Evolutionary conservation across 2,113 vertebrate genomes (phyloP).

Genomic region (Stictonetta naevosa): DNA sequence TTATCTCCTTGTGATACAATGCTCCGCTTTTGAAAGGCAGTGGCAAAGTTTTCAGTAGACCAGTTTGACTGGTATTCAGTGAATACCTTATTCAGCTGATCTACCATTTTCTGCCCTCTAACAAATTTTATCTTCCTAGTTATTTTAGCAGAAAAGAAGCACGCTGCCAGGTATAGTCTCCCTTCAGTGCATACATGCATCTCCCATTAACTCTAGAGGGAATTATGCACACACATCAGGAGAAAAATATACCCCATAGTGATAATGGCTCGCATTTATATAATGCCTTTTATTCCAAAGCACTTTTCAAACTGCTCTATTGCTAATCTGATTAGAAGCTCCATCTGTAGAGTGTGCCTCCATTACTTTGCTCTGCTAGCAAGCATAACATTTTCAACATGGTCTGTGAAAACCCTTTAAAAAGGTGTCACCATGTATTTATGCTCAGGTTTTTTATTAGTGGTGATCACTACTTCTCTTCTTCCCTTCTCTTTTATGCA

Average conservation of each 20-base stretch:
- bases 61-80: neutral
- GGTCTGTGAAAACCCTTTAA: constrained; percentile 19
- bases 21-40: neutral
- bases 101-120: constrained; percentile 13
- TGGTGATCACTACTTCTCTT: neutral
- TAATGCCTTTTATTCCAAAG: constrained; percentile 70
- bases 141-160: constrained; percentile 11
- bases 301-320: constrained; percentile 70
- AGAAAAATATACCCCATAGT: constrained; percentile 73
- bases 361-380: constrained; percentile 47
- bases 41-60: neutral
- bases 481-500: neutral
- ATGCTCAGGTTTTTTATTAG: neutral
- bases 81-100: neutral
- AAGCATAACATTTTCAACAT: constrained; percentile 43
- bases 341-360: constrained; percentile 66
- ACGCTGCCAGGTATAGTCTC: constrained; percentile 28
- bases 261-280: constrained; percentile 74
- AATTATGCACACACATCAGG: constrained; percentile 71
- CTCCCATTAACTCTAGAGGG: constrained; percentile 67
- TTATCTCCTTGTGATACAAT: neutral
- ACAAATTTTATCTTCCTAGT: neutral
- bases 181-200: constrained; percentile 43
- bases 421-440: constrained; percentile 30
- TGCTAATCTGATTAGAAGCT: constrained; percentile 73